Base-by-base conservation (phyloP, 2,113 vertebrate genomes). In the Bambusicola thoracicus region DNA sequence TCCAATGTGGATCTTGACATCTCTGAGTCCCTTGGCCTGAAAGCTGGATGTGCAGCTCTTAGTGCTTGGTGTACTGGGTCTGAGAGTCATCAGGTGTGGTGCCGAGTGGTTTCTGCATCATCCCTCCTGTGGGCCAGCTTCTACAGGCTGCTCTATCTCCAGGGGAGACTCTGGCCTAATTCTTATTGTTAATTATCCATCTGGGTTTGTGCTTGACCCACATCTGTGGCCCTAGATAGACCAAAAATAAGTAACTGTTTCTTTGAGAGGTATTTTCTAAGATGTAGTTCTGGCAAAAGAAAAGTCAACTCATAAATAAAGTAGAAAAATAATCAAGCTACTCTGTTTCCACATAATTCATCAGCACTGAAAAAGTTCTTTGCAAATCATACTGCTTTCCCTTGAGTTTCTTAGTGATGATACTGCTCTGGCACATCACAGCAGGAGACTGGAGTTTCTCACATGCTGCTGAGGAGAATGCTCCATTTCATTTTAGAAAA, bases 1-100 rank as follows among this genome's bases (percentile, higher is more conserved):
- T 32, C 32, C 44, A 7, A 3, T 0, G 0, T 48, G 36, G 67
- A 46, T 40, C 0, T 0, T 1, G 19, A 59, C 14, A 90, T 22
- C 44, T 36, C 72, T 48, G 59, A 72, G 17, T 32, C 44, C 61
- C 14, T 58, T 40, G 41, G 51, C 40, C 32, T 41, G 76, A 56
- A 62, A 11, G 7, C 51, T 40, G 44, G 41, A 1, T 70, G 41
- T n/a, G 29, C 5, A 1, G 5, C 46, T 85, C 32, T 59, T 40
- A 36, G 55, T 27, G 51, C 15, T 1, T 79, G 75, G 43, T 48
- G 43, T 48, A 53, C 36, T 38, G 24, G 53, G 14, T 51, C 46
- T 1, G 0, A 44, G 58, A 89, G 58, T 44, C 55, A 18, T 1
- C 48, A 44, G 58, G 48, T 78, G 43, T 4, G 0, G 12, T 41